Conservation (phyloP, 2,797 vertebrate species). For the Malacoctenus gilli region DNA sequence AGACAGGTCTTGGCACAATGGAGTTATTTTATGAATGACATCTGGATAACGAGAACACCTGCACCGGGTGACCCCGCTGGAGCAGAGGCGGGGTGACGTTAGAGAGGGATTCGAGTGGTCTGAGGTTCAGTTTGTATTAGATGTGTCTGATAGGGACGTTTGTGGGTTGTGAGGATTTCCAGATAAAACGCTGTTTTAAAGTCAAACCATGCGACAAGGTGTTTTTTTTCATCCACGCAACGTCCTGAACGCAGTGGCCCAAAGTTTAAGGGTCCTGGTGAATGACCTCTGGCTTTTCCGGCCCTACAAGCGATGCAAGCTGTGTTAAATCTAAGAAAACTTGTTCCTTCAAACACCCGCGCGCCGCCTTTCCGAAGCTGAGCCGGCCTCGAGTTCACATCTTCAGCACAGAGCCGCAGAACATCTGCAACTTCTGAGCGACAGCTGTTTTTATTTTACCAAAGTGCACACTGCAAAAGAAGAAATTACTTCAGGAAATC, state of each 20-base stretch:
- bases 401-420: slow-evolving; percentile 38
- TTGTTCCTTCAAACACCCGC: background rate
- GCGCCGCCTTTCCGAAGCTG: slow-evolving; percentile 1
- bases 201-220: slow-evolving; percentile 20
- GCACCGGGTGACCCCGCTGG: slow-evolving; percentile 71
- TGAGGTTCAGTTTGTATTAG: slow-evolving; percentile 21
- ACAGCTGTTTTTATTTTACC: slow-evolving; percentile 61
- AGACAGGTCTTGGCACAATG: slow-evolving; percentile 69
- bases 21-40: slow-evolving; percentile 70
- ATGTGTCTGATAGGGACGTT: slow-evolving; percentile 40
- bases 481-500: slow-evolving; percentile 48
- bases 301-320: background rate
- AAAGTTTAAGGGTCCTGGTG: slow-evolving; percentile 16
- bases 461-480: slow-evolving; percentile 29
- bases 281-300: slow-evolving; percentile 18
- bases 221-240: too few species aligned
- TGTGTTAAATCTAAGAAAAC: background rate
- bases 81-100: slow-evolving; percentile 28
- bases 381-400: slow-evolving; percentile 26
- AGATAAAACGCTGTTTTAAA: slow-evolving; percentile 42
- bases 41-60: slow-evolving; percentile 73
- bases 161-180: slow-evolving; percentile 46
- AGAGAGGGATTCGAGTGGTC: slow-evolving; percentile 16
- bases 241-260: slow-evolving; percentile 17
- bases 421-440: slow-evolving; percentile 43